These are phyloP conservation scores for Machaerirhynchus nigripectus DNA, from an alignment of 2,113 vertebrate species.

Conservation along the genomic window DNA sequence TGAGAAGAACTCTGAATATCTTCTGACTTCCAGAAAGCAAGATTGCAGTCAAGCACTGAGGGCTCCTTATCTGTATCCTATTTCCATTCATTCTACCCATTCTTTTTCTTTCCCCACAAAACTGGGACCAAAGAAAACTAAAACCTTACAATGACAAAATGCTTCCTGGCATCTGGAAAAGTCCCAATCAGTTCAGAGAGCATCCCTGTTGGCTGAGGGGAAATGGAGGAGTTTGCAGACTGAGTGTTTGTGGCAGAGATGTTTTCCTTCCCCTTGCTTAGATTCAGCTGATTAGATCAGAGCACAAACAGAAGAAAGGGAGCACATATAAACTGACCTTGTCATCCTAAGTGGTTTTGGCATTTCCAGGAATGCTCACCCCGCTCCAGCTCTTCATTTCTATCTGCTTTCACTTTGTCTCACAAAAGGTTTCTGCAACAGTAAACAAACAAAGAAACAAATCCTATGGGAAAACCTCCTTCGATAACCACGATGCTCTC, in stretches of 20 bases:
- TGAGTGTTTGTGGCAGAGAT: conserved; percentile 22
- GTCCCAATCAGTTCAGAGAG: background rate
- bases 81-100: background rate
- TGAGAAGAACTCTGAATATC: background rate
- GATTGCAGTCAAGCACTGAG: background rate
- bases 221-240: background rate
- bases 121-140: background rate
- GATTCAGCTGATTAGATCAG: conserved; percentile 13
- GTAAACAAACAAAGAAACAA: background rate
- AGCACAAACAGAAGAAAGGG: conserved; percentile 23
- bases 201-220: background rate
- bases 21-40: background rate
- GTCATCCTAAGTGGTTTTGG: conserved; percentile 50
- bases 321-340: conserved; percentile 16
- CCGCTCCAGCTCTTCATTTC: background rate
- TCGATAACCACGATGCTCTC: background rate
- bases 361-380: conserved; percentile 8
- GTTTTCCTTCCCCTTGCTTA: background rate
- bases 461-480: background rate
- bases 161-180: background rate
- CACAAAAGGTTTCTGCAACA: background rate
- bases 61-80: background rate
- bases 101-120: accelerated
- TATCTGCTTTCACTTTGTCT: background rate
- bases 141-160: background rate